These are phyloP conservation scores for Hipposideros larvatus DNA, from an alignment of 2,797 vertebrate genomes.

Conservation along the genomic window DNA sequence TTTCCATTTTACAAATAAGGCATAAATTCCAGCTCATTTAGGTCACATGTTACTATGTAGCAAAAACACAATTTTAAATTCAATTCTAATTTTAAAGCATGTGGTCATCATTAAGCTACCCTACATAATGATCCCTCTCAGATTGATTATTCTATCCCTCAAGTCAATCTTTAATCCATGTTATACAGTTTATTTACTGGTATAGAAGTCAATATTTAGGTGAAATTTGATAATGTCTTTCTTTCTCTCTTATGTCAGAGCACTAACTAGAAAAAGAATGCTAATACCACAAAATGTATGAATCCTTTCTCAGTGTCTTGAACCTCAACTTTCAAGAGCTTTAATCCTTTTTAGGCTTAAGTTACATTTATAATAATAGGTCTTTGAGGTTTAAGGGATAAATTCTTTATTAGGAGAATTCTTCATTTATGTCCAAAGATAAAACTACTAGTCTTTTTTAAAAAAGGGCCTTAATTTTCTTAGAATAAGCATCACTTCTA, in stretches of 20 bases:
- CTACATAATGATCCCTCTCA: background rate
- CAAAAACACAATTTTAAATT: background rate
- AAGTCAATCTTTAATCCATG: background rate
- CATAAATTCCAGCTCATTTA: background rate
- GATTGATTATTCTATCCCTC: background rate
- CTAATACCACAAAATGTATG: background rate
- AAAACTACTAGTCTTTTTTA: background rate
- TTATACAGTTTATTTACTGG: background rate
- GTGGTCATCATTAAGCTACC: background rate
- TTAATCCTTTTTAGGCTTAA: background rate
- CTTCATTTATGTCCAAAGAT: background rate
- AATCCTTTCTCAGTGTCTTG: background rate
- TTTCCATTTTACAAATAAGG: background rate
- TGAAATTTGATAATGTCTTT: background rate
- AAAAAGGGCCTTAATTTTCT: conserved; percentile 36
- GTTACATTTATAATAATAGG: background rate
- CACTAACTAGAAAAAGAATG: background rate
- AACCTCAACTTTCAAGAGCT: background rate
- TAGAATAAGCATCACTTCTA: background rate
- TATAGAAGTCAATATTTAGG: background rate
- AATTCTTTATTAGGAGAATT: conserved; percentile 16
- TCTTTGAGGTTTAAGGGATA: background rate
- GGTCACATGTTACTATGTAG: background rate
- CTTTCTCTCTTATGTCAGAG: background rate
- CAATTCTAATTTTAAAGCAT: conserved; percentile 1